phyloP scores from a whole-genome alignment of 2,797 vertebrate species.

The Molossus alvarezi region DNA sequence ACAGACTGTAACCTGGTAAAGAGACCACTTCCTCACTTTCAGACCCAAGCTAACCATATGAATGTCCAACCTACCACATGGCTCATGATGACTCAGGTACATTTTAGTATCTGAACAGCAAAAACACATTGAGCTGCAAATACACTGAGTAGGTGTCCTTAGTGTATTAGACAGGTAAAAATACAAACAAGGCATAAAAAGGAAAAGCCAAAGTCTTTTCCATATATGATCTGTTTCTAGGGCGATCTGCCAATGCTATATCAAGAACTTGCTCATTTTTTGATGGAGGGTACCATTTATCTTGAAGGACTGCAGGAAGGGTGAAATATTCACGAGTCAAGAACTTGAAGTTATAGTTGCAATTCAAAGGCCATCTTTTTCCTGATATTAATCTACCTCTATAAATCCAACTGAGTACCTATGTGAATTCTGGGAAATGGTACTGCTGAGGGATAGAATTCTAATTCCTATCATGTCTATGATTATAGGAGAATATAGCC shows the following conservation, averaged over 20 bases:
- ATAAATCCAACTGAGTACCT: neutral
- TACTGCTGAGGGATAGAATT: neutral
- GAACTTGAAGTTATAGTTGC: neutral
- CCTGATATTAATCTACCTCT: conserved; percentile 2
- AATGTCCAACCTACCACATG: conserved; percentile 42
- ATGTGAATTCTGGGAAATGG: neutral
- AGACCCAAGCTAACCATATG: neutral
- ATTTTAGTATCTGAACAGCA: conserved; percentile 75
- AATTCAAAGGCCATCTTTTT: neutral
- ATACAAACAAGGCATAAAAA: conserved; percentile 77
- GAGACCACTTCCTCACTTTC: conserved; percentile 20
- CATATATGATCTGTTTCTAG: conserved; percentile 3
- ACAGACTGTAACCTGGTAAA: conserved; percentile 55
- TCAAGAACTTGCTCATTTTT: neutral
- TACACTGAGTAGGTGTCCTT: conserved; percentile 78
- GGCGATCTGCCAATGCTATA: neutral
- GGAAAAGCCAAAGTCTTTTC: conserved; percentile 68
- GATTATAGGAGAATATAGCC: neutral
- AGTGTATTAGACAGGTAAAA: conserved; percentile 83
- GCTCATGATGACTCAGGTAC: conserved; percentile 79
- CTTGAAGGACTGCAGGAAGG: neutral
- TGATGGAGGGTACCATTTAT: neutral
- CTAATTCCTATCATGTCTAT: neutral
- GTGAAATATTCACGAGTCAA: conserved; percentile 20
- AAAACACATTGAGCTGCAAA: conserved; percentile 72